phyloP scores from a whole-genome alignment of 1,140 invertebrate species.

The Drosophila nigrodunni region DNA sequence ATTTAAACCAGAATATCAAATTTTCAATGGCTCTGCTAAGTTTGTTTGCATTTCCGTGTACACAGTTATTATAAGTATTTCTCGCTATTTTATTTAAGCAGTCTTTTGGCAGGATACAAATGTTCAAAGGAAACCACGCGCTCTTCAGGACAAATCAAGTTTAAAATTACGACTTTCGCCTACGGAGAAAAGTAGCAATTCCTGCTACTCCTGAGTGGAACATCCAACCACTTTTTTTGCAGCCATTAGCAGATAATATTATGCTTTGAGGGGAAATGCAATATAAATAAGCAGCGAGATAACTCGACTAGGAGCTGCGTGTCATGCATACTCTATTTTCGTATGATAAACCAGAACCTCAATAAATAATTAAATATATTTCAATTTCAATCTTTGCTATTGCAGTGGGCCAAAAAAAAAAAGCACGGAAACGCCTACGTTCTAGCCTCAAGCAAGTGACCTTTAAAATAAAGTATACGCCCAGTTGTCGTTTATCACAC shows the following conservation, averaged over 20 bases:
- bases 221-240: neutral
- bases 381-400: too few relatives aligned
- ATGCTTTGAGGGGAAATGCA: slow-evolving; percentile 1
- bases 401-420: neutral
- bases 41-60: neutral
- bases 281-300: neutral
- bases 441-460: neutral
- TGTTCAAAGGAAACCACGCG: slow-evolving; percentile 18
- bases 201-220: neutral
- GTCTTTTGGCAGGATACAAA: slow-evolving; percentile 2
- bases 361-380: too few relatives aligned
- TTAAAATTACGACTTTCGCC: slow-evolving; percentile 23
- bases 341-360: neutral
- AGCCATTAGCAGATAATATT: slow-evolving; percentile 9
- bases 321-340: neutral
- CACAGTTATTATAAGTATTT: slow-evolving; percentile 3
- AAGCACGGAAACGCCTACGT: neutral
- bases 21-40: neutral
- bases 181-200: slow-evolving; percentile 13
- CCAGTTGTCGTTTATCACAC: neutral
- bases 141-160: slow-evolving; percentile 27
- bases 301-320: slow-evolving; percentile 1
- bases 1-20: neutral
- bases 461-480: slow-evolving; percentile 6
- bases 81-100: slow-evolving; percentile 2